These are phyloP conservation scores for Macrosteles quadrilineatus DNA, from an alignment of 1,140 invertebrate species.

Conservation along the genomic window DNA sequence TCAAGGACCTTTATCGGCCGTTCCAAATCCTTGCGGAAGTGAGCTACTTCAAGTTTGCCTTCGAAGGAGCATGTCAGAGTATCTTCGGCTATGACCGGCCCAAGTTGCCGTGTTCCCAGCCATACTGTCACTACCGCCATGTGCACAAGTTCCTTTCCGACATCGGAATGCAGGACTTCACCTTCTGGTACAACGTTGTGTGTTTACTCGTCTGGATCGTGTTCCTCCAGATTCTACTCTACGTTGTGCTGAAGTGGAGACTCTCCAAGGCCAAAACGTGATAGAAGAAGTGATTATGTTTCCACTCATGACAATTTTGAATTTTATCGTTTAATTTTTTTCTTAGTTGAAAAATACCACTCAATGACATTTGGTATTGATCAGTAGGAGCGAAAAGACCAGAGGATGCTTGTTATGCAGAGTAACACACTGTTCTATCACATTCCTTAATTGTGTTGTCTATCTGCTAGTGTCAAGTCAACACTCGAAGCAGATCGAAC, in stretches of 20 bases:
- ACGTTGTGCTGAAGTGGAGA: constrained; percentile 8
- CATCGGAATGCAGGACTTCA: constrained; percentile 76
- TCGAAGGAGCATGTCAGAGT: constrained; percentile 73
- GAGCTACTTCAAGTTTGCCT: constrained; percentile 80
- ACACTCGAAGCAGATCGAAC: too few species aligned
- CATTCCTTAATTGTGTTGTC: too few species aligned
- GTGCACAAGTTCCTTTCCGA: constrained; percentile 83
- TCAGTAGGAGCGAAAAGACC: too few species aligned
- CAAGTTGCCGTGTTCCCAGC: constrained; percentile 72
- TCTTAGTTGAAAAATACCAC: too few species aligned
- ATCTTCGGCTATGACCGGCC: constrained; percentile 83
- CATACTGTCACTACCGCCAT: constrained; percentile 85
- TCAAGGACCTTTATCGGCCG: constrained; percentile 71
- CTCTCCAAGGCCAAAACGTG: constrained; percentile 13
- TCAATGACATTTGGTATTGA: too few species aligned
- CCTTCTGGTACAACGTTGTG: constrained; percentile 62
- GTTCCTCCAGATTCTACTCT: constrained; percentile 1
- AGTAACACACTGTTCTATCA: too few species aligned
- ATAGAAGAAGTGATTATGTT: not conserved
- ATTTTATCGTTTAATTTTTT: too few species aligned
- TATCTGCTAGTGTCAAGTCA: too few species aligned
- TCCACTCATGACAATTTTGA: too few species aligned
- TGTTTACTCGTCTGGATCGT: constrained; percentile 3
- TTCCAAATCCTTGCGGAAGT: constrained; percentile 68
- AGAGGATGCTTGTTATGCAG: too few species aligned